A percentile compares a stretch with the other conserved stretches of the same genome.
Evolutionary conservation across 1,140 invertebrate genomes (phyloP).

Genomic region (Lucilia cuprina): DNA sequence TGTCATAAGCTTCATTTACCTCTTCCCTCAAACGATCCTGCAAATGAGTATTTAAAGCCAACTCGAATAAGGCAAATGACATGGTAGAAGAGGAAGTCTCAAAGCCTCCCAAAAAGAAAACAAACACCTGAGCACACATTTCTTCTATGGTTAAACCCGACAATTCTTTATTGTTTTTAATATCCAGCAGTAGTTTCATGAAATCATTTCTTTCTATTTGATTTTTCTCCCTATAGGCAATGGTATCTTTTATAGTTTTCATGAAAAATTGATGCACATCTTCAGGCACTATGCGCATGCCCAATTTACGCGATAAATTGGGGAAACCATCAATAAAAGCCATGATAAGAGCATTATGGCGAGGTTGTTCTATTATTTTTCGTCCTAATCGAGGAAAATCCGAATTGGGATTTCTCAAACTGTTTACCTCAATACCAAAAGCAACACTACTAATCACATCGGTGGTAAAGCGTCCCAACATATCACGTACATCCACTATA

Average conservation of each 20-base stretch:
- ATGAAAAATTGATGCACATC: conserved; percentile 65
- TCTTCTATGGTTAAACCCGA: conserved; percentile 50
- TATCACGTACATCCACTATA: conserved; percentile 48
- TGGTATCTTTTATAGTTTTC: conserved; percentile 62
- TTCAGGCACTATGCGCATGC: conserved; percentile 53
- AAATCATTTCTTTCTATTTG: conserved; percentile 66
- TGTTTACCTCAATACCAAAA: conserved; percentile 71
- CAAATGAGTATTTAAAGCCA: conserved; percentile 66
- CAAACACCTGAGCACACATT: conserved; percentile 64
- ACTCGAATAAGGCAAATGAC: conserved; percentile 65
- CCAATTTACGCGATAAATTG: conserved; percentile 61
- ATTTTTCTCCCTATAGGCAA: conserved; percentile 64
- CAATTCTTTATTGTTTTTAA: conserved; percentile 61
- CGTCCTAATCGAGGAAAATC: conserved; percentile 63
- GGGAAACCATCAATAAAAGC: conserved; percentile 45
- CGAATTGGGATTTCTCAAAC: conserved; percentile 63
- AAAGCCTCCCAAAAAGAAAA: conserved; percentile 69
- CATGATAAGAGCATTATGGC: conserved; percentile 45
- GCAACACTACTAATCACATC: conserved; percentile 69
- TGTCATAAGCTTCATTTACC: conserved; percentile 61
- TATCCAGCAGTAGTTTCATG: conserved; percentile 64
- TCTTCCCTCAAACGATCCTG: conserved; percentile 67
- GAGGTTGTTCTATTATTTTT: conserved; percentile 29
- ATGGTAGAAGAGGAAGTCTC: conserved; percentile 70
- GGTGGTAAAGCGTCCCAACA: conserved; percentile 56